phyloP scores from a whole-genome alignment of 1,140 invertebrate species.

The Nephotettix cincticeps region DNA sequence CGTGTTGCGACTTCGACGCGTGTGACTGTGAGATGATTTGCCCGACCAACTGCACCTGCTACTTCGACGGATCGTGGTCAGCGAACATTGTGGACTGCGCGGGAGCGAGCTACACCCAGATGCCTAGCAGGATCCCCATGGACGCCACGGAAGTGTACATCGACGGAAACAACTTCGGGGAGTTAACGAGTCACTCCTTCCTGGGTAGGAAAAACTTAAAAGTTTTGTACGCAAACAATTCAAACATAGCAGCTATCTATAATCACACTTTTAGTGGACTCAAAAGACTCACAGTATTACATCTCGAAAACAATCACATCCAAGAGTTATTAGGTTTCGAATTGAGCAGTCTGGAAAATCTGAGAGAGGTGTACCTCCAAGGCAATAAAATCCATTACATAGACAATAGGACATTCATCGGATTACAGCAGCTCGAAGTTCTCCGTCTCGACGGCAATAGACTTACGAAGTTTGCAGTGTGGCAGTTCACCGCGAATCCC shows the following conservation, averaged over 20 bases:
- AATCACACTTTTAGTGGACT: conserved; percentile 90
- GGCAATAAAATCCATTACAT: conserved; percentile 82
- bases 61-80: conserved; percentile 91
- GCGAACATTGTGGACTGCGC: conserved; percentile 92
- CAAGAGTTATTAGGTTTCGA: conserved; percentile 79
- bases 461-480: conserved; percentile 76
- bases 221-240: conserved; percentile 85
- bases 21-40: conserved; percentile 96
- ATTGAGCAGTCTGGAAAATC: conserved; percentile 74
- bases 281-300: conserved; percentile 70
- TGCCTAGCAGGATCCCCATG: conserved; percentile 88
- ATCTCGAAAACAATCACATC: conserved; percentile 83
- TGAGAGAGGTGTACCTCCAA: conserved; percentile 84
- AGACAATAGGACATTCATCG: conserved; percentile 80
- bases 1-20: conserved; percentile 93
- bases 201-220: conserved; percentile 86
- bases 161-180: conserved; percentile 85
- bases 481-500: conserved; percentile 68
- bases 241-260: conserved; percentile 77
- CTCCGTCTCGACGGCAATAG: conserved; percentile 82
- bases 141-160: conserved; percentile 91
- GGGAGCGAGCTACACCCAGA: conserved; percentile 70
- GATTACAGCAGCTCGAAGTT: conserved; percentile 77
- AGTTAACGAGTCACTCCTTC: conserved; percentile 85
- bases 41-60: conserved; percentile 89